phyloP scores from a whole-genome alignment of 2,888 invertebrate genomes.

The Leistus spinibarbis region DNA sequence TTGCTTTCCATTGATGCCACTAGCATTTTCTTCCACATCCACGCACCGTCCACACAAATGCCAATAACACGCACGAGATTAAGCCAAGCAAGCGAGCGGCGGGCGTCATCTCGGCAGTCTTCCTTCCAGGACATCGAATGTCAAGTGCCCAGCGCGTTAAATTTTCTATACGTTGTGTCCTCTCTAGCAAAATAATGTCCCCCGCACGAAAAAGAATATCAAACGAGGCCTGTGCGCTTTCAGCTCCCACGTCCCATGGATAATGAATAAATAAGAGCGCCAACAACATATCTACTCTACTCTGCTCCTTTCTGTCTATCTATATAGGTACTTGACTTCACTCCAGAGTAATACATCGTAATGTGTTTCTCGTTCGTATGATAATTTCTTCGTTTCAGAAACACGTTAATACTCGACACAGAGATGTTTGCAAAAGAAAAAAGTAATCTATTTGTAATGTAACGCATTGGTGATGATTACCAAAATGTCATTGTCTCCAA shows the following conservation, averaged over 20 bases:
- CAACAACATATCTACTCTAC: background rate
- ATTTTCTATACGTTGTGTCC: background rate
- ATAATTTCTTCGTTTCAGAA: background rate
- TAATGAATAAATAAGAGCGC: background rate
- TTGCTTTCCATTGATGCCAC: background rate
- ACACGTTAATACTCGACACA: background rate
- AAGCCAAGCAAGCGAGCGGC: background rate
- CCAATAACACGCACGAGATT: background rate
- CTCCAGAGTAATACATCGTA: background rate
- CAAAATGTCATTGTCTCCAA: too few relatives aligned
- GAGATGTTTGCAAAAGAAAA: background rate
- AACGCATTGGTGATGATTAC: too few relatives aligned
- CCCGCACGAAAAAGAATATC: background rate
- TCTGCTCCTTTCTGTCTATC: too few relatives aligned
- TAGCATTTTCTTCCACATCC: background rate
- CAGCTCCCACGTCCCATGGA: background rate
- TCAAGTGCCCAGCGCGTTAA: background rate
- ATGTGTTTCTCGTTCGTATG: background rate
- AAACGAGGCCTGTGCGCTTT: background rate
- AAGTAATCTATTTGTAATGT: too few relatives aligned
- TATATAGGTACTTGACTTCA: background rate
- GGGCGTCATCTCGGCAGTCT: background rate
- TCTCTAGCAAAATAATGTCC: background rate
- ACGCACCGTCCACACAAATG: background rate
- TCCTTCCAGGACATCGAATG: background rate